Evolutionary conservation across 2,888 invertebrate genomes (phyloP), one percentile per base, ranked within the genome.

Genomic region (Athetis lepigone): DNA sequence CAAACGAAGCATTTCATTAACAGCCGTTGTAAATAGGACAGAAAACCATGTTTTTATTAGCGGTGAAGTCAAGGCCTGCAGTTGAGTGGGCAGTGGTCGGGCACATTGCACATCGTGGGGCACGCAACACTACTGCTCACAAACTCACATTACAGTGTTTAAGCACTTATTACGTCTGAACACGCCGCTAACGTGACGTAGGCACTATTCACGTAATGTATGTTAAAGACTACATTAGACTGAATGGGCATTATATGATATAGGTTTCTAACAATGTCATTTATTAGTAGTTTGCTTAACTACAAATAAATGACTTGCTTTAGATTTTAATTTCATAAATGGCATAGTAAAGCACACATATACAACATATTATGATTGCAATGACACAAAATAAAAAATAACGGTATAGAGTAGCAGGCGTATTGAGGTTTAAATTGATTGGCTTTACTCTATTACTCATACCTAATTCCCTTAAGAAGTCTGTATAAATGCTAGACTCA

Each of bases 31-130:
- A 74, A 80, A 69, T 79, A 75, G 77, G 66, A 75, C 70, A 76
- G 75, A 79, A 81, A 79, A 71, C 71, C 46, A 75, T 81, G 82
- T 80, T 76, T 76, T 75, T 68, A 71, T 58, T 56, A 64, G 33
- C 11, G 0, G 50, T 52, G 58, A 62, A 84, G 83, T 82, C 87
- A 86, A 88, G 86, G 87, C 46, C 66, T 39, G 19, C 45, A 64
- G 62, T 71, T 37, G 50, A 70, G 58, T 75, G 59, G 64, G 56
- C 61, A 71, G 47, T 52, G 56, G 58, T 63, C 52, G 71, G 69
- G 56, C 65, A 72, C 58, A 76, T 79, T 75, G 79, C 82, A 82
- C 80, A 79, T 66, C 74, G 67, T 42, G 29, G 19, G 5, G 39
- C 49, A 68, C 45, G 42, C 46, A 51, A 66, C 40, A 43, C 33